phyloP scores from a whole-genome alignment of 35 echinoderm and acorn worm genomes.

The Lytechinus variegatus region DNA sequence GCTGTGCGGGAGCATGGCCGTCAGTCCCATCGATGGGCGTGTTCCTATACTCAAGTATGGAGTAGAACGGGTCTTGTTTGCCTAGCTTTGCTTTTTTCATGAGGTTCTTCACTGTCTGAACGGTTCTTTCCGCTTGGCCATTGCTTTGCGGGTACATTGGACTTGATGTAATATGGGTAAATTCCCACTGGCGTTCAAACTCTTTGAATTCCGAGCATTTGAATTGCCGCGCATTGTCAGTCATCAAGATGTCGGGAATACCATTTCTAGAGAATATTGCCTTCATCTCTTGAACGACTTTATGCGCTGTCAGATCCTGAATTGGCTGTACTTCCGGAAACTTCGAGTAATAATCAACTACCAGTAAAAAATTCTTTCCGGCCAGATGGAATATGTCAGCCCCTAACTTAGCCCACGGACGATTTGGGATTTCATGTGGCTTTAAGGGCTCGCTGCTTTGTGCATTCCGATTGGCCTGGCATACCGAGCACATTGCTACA shows the following conservation, averaged over 20 bases:
- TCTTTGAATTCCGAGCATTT: not conserved
- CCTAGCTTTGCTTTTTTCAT: conserved; percentile 60
- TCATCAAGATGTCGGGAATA: conserved; percentile 60
- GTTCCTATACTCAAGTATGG: no score
- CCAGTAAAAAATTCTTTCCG: conserved; percentile 49
- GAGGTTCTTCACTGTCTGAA: conserved; percentile 55
- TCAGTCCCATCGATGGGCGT: no score
- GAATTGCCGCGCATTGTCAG: conserved; percentile 52
- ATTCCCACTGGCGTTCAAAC: conserved; percentile 1
- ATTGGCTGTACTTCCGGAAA: conserved; percentile 67
- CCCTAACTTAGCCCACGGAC: conserved; percentile 76
- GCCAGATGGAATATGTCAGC: conserved; percentile 62
- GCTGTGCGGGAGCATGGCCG: no score
- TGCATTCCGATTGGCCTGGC: conserved; percentile 18
- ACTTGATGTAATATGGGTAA: conserved; percentile 60
- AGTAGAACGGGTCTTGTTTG: no score
- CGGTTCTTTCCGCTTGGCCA: conserved; percentile 57
- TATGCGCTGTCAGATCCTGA: not conserved
- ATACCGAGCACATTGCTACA: conserved; percentile 56
- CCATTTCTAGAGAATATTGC: conserved; percentile 60
- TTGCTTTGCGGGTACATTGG: conserved; percentile 66
- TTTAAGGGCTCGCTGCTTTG: conserved; percentile 63
- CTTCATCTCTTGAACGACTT: conserved; percentile 57
- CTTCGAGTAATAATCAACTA: conserved; percentile 69
- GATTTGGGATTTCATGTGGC: conserved; percentile 52